phyloP scores from a whole-genome alignment of 2,888 invertebrate genomes.

The Scaptomyza flava region DNA sequence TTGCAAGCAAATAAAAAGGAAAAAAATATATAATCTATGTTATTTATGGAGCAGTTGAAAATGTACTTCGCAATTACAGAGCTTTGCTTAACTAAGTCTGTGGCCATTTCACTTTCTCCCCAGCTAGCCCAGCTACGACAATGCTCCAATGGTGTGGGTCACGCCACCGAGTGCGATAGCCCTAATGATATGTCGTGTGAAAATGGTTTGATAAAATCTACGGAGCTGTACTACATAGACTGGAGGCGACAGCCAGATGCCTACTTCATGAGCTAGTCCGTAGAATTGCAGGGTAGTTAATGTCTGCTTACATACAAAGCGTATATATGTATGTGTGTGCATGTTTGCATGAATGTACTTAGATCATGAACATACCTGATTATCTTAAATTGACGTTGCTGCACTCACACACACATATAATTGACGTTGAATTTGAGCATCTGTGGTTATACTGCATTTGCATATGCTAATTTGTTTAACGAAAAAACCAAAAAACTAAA shows the following conservation, averaged over 20 bases:
- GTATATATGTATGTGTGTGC: not conserved
- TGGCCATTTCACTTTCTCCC: too few species aligned
- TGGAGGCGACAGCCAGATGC: not conserved
- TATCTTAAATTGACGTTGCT: conserved; percentile 11
- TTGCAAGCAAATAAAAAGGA: too few species aligned
- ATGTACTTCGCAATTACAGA: not conserved
- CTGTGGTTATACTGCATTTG: conserved; percentile 19
- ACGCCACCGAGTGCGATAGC: not conserved
- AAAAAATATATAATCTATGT: not conserved
- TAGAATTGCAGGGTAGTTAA: not conserved
- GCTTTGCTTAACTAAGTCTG: not conserved
- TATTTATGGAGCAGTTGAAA: not conserved
- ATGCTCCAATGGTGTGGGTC: not conserved
- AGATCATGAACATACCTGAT: conserved; percentile 36
- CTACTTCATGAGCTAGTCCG: not conserved
- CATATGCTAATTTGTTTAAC: conserved; percentile 46
- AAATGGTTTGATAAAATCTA: not conserved
- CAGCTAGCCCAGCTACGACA: too few species aligned
- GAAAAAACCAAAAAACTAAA: conserved; percentile 77
- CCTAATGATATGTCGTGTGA: not conserved
- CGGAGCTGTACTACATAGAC: not conserved
- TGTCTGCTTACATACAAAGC: conserved; percentile 6
- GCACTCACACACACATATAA: conserved; percentile 36
- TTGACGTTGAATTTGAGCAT: conserved; percentile 41
- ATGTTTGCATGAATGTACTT: not conserved